Evolutionary conservation across 2,797 vertebrate genomes (phyloP).

Genomic region (Pseudomugil gertrudae): DNA sequence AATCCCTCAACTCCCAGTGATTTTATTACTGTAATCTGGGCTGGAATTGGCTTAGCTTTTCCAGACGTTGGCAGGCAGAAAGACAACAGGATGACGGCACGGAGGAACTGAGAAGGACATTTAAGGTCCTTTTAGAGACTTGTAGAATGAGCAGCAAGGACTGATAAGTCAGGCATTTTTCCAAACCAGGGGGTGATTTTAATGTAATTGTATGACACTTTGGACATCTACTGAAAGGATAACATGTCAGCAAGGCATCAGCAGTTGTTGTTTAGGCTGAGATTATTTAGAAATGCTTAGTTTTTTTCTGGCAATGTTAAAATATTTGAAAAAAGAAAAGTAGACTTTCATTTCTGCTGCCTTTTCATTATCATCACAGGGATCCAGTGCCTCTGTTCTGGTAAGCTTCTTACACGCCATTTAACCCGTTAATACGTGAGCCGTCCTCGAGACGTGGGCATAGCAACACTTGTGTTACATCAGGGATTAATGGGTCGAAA

Average conservation of each 20-base stretch:
- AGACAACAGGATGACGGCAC: conserved; percentile 26
- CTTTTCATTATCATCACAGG: neutral
- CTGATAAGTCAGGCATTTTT: neutral
- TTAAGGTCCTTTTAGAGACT: neutral
- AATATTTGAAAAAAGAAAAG: neutral
- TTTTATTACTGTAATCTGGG: conserved; percentile 78
- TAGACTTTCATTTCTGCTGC: neutral
- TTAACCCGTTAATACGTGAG: neutral
- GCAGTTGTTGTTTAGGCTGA: neutral
- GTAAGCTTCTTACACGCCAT: neutral
- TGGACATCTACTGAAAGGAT: neutral
- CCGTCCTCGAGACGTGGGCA: neutral
- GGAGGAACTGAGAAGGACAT: conserved; percentile 1
- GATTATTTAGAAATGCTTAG: neutral
- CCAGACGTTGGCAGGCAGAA: conserved; percentile 49
- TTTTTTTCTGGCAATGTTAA: neutral
- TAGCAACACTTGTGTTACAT: neutral
- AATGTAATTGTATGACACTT: neutral
- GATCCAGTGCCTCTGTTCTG: neutral
- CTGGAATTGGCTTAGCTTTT: conserved; percentile 69
- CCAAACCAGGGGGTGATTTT: neutral
- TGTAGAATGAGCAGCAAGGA: neutral
- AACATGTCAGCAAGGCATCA: neutral
- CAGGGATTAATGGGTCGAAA: neutral
- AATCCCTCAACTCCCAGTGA: conserved; percentile 64